phyloP scores from a whole-genome alignment of 2,888 invertebrate genomes.

The Agriopis aurantiaria region DNA sequence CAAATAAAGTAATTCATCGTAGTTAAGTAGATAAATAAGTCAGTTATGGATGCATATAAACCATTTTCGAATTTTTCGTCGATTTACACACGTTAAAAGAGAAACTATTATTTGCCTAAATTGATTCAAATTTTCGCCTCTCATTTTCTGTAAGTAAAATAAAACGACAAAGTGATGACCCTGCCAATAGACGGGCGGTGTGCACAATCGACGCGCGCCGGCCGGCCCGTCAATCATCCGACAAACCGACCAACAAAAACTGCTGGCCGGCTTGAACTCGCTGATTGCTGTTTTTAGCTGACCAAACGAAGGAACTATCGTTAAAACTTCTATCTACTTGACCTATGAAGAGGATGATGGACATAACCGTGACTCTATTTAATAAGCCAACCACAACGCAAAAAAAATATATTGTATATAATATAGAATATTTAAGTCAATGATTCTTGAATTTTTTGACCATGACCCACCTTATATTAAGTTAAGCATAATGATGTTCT shows the following conservation, averaged over 20 bases:
- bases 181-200: constrained; percentile 21
- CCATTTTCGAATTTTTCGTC: no score
- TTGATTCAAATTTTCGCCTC: no score
- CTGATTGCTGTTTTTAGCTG: constrained; percentile 1
- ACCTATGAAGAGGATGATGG: not conserved
- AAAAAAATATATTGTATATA: not conserved
- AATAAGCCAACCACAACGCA: not conserved
- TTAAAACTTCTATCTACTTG: not conserved
- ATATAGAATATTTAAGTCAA: no score
- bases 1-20: no score
- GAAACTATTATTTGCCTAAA: no score
- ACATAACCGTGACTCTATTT: not conserved
- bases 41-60: no score
- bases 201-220: constrained; percentile 9
- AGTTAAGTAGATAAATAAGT: no score
- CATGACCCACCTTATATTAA: no score
- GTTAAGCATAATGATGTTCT: no score
- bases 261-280: not conserved
- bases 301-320: not conserved
- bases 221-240: constrained; percentile 18
- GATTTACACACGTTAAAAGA: no score
- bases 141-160: no score
- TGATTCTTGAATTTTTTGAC: no score
- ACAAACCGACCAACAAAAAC: constrained; percentile 23
- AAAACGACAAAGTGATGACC: constrained; percentile 5